Evolutionary conservation across 2,888 invertebrate species (phyloP).

Genomic region (Agrochola lota): DNA sequence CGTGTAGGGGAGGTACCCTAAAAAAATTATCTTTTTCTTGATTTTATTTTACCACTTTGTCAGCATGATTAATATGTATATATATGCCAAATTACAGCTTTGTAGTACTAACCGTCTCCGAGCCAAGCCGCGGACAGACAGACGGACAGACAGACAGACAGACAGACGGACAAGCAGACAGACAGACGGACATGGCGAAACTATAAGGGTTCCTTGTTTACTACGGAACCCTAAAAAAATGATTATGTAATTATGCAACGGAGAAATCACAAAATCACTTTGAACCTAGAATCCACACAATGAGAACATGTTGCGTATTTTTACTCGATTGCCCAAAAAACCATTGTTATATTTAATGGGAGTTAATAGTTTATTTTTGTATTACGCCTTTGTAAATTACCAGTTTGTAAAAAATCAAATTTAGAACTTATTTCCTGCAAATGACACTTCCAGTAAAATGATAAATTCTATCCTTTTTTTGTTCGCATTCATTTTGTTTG

Average conservation of each 20-base stretch:
- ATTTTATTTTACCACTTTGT: too few relatives aligned
- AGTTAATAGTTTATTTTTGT: not conserved
- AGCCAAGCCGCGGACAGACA: too few relatives aligned
- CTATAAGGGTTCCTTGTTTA: too few relatives aligned
- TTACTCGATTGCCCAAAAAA: not conserved
- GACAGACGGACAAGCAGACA: too few relatives aligned
- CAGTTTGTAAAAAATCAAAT: conserved; percentile 32
- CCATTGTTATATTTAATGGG: not conserved
- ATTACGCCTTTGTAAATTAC: not conserved
- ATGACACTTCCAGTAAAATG: conserved; percentile 30
- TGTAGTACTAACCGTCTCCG: too few relatives aligned
- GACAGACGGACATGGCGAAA: too few relatives aligned
- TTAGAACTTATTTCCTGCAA: conserved; percentile 31
- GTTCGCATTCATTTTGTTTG: conserved; percentile 44
- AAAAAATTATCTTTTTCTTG: too few relatives aligned
- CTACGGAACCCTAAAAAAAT: too few relatives aligned
- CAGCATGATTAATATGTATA: too few relatives aligned
- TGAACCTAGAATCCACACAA: not conserved
- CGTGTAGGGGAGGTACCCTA: too few relatives aligned
- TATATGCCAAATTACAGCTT: too few relatives aligned
- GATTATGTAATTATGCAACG: not conserved
- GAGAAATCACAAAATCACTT: not conserved
- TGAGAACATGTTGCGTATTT: not conserved
- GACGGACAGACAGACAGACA: too few relatives aligned
- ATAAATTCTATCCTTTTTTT: conserved; percentile 45